Conservation (phyloP, 1,140 invertebrate species). For the Colletes latitarsis region DNA sequence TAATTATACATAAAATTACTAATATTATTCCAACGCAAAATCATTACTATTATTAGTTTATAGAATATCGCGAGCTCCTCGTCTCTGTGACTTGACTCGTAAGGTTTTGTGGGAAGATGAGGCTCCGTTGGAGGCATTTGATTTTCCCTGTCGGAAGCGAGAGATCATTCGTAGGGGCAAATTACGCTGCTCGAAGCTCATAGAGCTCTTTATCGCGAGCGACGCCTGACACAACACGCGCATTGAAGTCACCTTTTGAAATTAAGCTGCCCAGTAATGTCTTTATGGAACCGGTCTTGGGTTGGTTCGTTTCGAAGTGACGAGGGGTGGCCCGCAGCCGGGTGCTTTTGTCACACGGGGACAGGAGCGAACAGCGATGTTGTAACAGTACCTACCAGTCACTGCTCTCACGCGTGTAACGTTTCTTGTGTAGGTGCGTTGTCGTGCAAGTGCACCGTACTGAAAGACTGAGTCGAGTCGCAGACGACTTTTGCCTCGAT, state of each 20-base stretch:
- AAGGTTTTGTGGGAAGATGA: too few relatives aligned
- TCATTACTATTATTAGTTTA: too few relatives aligned
- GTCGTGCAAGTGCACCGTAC: conserved; percentile 1
- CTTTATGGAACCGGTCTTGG: conserved; percentile 37
- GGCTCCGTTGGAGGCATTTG: too few relatives aligned
- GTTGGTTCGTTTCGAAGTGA: conserved; percentile 13
- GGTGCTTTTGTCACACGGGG: conserved; percentile 26
- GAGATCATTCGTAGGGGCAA: background rate
- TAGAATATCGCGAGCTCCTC: too few relatives aligned
- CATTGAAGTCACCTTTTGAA: conserved; percentile 18
- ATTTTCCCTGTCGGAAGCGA: background rate
- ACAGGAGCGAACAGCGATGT: conserved; percentile 1
- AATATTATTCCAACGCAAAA: too few relatives aligned
- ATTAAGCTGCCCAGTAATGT: conserved; percentile 44
- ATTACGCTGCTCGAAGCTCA: background rate
- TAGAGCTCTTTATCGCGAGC: conserved; percentile 7
- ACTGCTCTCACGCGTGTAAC: conserved; percentile 45
- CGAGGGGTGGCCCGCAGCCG: conserved; percentile 20
- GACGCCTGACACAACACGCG: conserved; percentile 17
- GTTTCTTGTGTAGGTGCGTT: conserved; percentile 18
- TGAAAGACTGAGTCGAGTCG: conserved; percentile 6
- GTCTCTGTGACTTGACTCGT: too few relatives aligned
- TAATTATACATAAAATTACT: too few relatives aligned
- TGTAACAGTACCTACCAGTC: conserved; percentile 30
- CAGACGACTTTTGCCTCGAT: conserved; percentile 12